Conservation (phyloP, 2,888 invertebrate genomes). For the Nomada fabriciana region DNA sequence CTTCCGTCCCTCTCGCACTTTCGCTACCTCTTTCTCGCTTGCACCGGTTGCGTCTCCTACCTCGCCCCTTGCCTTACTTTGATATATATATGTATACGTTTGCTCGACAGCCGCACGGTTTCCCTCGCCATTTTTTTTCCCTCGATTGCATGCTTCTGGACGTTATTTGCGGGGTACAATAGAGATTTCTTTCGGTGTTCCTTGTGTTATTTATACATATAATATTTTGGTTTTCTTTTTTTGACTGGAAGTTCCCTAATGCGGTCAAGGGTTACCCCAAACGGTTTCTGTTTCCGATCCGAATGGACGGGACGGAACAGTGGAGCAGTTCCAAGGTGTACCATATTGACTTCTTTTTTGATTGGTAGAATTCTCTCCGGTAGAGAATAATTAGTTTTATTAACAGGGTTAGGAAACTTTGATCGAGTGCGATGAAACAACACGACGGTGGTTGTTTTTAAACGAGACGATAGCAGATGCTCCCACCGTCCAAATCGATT, state of each 20-base stretch:
- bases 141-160: not conserved
- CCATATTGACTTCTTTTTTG: not conserved
- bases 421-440: not conserved
- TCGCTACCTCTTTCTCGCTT: not conserved
- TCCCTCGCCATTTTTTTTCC: not conserved
- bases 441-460: not conserved
- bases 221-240: not conserved
- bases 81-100: not conserved
- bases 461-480: not conserved
- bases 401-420: not conserved
- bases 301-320: not conserved
- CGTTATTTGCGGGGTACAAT: conserved; percentile 12
- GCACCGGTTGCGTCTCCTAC: conserved; percentile 11
- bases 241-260: not conserved
- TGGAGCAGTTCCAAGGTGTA: not conserved
- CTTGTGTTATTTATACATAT: not conserved
- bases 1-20: conserved; percentile 35
- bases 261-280: no score
- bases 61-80: conserved; percentile 14
- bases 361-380: no score
- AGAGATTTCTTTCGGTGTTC: not conserved
- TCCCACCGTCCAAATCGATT: conserved; percentile 30
- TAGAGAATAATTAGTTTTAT: no score
- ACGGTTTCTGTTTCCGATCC: not conserved
- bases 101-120: not conserved